These are phyloP conservation scores for Pollenia amentaria DNA, from an alignment of 2,888 invertebrate genomes.

Conservation along the genomic window DNA sequence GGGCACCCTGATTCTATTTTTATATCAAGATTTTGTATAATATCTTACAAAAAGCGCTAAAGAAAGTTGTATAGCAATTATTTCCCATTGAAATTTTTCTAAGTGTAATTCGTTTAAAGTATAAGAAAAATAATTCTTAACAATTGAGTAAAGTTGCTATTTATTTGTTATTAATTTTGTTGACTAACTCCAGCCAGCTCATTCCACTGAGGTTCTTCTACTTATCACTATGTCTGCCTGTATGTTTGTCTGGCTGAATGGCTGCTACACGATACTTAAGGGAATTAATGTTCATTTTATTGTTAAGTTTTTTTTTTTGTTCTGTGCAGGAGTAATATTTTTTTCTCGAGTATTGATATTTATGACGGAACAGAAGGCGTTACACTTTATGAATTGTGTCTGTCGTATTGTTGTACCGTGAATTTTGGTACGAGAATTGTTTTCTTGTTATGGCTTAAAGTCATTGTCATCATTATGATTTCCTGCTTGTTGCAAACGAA, in stretches of 20 bases:
- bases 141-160: not conserved
- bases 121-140: not conserved
- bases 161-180: conserved; percentile 12
- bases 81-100: no score
- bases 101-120: no score
- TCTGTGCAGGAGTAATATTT: not conserved
- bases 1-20: no score
- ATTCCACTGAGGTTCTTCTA: not conserved
- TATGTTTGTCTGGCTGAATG: conserved; percentile 4
- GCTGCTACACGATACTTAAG: conserved; percentile 3
- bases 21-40: no score
- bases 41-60: no score
- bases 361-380: conserved; percentile 64
- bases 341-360: conserved; percentile 37
- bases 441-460: conserved; percentile 20
- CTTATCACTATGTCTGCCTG: not conserved
- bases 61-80: no score
- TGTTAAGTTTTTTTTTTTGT: not conserved
- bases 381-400: conserved; percentile 47
- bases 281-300: conserved; percentile 35
- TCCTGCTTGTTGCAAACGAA: conserved; percentile 30
- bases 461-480: conserved; percentile 57
- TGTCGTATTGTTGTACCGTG: conserved; percentile 8
- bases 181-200: not conserved
- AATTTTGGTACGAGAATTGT: not conserved